Evolutionary conservation across 2,797 vertebrate species (phyloP).

Genomic region (Rhinoraja longicauda): DNA sequence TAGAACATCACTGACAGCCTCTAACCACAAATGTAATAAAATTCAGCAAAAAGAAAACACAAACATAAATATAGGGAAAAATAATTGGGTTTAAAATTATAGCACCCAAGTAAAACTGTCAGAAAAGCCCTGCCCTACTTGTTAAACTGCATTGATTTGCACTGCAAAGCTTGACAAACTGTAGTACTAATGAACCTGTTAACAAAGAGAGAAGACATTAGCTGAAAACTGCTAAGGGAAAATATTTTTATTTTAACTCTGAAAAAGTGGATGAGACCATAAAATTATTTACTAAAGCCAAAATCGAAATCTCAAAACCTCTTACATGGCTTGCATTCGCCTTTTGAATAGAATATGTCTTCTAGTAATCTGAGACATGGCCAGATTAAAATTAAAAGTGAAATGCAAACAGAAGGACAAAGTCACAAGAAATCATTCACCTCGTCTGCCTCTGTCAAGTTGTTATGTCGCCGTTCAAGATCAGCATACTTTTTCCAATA

Average conservation of each 20-base stretch:
- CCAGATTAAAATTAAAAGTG: slow-evolving; percentile 22
- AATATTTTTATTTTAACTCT: slow-evolving; percentile 34
- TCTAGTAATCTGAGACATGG: slow-evolving; percentile 17
- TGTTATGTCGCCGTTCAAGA: slow-evolving; percentile 82
- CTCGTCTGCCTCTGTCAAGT: slow-evolving; percentile 89
- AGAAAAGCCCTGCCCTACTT: slow-evolving; percentile 77
- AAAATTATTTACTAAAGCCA: slow-evolving; percentile 38
- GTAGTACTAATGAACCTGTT: slow-evolving; percentile 76
- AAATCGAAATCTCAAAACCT: slow-evolving; percentile 35
- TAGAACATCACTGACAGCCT: slow-evolving; percentile 77
- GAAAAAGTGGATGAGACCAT: slow-evolving; percentile 34
- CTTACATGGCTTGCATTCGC: neutral
- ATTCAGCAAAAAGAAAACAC: slow-evolving; percentile 66
- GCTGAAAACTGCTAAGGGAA: slow-evolving; percentile 55
- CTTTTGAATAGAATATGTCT: slow-evolving; percentile 27
- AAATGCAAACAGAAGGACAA: neutral
- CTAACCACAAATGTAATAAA: slow-evolving; percentile 79
- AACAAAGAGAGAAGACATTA: slow-evolving; percentile 78
- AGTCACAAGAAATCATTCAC: slow-evolving; percentile 54
- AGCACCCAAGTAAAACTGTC: slow-evolving; percentile 67
- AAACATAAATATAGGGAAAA: slow-evolving; percentile 50
- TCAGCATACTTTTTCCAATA: slow-evolving; percentile 99
- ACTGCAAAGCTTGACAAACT: slow-evolving; percentile 79
- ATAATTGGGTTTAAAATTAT: slow-evolving; percentile 60
- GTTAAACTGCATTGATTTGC: slow-evolving; percentile 78